These are phyloP conservation scores for Eleutherodactylus coqui DNA, from an alignment of 2,797 vertebrate genomes.

Conservation along the genomic window DNA sequence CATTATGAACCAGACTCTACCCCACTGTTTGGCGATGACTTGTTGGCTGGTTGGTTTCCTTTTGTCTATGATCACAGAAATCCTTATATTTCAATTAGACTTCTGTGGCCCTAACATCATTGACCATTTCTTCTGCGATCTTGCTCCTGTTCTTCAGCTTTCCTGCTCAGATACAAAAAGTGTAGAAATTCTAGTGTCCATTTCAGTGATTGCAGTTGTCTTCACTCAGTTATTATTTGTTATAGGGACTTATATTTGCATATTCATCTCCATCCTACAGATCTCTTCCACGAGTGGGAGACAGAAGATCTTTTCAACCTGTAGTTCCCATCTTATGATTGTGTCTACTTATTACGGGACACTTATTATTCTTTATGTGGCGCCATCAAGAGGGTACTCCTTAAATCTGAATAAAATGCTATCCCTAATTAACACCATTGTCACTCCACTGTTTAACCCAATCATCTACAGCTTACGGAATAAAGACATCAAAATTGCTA, in stretches of 20 bases:
- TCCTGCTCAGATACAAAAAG: background rate
- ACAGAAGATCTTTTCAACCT: no score
- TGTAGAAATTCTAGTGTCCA: background rate
- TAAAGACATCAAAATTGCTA: background rate
- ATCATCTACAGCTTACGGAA: constrained; percentile 27
- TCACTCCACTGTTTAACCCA: background rate
- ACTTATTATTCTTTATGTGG: background rate
- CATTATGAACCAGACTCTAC: background rate
- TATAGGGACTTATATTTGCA: background rate
- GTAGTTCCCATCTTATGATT: background rate
- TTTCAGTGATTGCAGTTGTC: background rate
- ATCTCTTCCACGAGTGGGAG: background rate
- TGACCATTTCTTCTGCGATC: no score
- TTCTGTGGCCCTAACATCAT: constrained; percentile 8
- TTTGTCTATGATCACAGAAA: background rate
- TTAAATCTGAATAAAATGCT: background rate
- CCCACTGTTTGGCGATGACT: background rate
- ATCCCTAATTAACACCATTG: background rate
- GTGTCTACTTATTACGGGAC: no score
- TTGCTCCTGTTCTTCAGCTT: background rate
- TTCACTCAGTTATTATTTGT: background rate
- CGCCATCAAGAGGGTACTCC: background rate
- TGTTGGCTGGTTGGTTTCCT: background rate
- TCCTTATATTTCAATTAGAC: background rate
- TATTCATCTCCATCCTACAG: background rate